Conservation (phyloP, 2,797 vertebrate genomes). For the Perodicticus potto region DNA sequence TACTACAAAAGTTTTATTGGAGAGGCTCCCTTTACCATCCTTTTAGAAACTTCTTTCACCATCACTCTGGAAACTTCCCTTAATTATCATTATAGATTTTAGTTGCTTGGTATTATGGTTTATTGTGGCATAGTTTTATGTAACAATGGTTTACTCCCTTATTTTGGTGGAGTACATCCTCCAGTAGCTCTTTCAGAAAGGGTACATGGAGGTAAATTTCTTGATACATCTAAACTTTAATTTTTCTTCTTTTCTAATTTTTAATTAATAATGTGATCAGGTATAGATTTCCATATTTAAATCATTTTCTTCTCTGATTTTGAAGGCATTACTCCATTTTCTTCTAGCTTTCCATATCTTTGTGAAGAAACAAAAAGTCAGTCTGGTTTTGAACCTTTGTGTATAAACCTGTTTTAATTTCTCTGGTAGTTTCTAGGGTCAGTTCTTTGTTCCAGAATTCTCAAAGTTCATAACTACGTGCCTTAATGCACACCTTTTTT, state of each 20-base stretch:
- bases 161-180: neutral
- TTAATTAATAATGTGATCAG: conserved; percentile 15
- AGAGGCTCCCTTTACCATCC: neutral
- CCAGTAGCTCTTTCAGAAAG: neutral
- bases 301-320: conserved; percentile 2
- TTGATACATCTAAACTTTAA: neutral
- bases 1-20: conserved; percentile 5
- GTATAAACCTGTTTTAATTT: neutral
- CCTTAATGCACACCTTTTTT: neutral
- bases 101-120: neutral
- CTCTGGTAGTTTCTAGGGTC: neutral
- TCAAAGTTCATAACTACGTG: neutral
- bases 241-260: neutral
- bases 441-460: neutral
- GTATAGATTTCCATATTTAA: neutral
- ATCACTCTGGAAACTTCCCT: conserved; percentile 22
- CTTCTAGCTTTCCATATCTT: neutral
- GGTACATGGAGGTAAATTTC: neutral
- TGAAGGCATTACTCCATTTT: neutral
- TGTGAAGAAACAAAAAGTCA: conserved; percentile 41
- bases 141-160: neutral
- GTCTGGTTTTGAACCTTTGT: conserved; percentile 20
- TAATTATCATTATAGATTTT: neutral
- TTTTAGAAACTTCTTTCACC: neutral
- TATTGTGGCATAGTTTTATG: neutral